Conservation (phyloP, 2,797 vertebrate species). For the Syngnathus acus region DNA sequence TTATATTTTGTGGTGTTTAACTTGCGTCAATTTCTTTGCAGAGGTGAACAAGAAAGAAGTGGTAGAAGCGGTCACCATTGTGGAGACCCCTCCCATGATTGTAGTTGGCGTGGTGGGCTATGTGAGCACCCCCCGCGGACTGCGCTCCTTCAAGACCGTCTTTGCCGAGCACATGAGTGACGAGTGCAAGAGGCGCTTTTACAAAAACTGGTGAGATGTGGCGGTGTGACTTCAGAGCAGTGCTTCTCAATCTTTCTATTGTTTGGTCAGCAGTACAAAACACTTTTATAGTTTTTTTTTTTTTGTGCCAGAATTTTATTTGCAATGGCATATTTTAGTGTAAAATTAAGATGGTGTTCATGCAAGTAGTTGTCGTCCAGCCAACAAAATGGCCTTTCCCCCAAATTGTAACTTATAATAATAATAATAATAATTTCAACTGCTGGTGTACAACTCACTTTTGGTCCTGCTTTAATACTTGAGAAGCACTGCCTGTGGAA, state of each 20-base stretch:
- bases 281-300: too few relatives aligned
- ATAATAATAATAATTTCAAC: too few relatives aligned
- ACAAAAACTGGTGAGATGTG: conserved; percentile 89
- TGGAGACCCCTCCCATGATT: conserved; percentile 93
- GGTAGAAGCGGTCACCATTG: conserved; percentile 90
- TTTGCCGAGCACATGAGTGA: conserved; percentile 94
- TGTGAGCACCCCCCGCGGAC: conserved; percentile 85
- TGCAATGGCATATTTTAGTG: too few relatives aligned
- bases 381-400: too few relatives aligned
- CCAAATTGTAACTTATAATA: too few relatives aligned
- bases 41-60: conserved; percentile 99
- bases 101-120: conserved; percentile 90
- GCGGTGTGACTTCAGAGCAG: background rate
- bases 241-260: background rate
- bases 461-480: background rate
- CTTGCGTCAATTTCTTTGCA: conserved; percentile 12
- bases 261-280: too few relatives aligned
- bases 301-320: too few relatives aligned
- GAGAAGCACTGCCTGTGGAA: background rate
- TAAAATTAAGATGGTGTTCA: too few relatives aligned
- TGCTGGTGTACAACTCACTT: too few relatives aligned
- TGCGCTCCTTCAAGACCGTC: conserved; percentile 91
- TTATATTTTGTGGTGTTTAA: too few relatives aligned
- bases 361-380: too few relatives aligned
- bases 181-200: conserved; percentile 94